These are phyloP conservation scores for Chiloscyllium punctatum DNA, from an alignment of 2,797 vertebrate species.

Conservation along the genomic window DNA sequence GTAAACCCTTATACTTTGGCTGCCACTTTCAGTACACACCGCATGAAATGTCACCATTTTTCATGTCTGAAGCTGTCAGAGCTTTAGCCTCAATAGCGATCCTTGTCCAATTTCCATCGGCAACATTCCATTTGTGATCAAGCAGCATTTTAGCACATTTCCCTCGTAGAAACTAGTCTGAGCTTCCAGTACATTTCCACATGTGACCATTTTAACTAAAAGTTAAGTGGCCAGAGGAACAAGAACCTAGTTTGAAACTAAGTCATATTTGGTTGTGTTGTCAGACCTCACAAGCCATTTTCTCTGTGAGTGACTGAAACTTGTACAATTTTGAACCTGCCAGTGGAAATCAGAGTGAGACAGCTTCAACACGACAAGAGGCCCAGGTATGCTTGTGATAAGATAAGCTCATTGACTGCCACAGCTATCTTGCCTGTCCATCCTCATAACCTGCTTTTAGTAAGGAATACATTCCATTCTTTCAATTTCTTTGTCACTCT, in stretches of 20 bases:
- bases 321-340: background rate
- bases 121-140: background rate
- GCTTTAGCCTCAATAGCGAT: background rate
- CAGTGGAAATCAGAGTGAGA: background rate
- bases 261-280: background rate
- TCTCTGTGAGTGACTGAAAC: background rate
- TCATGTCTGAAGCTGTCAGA: background rate
- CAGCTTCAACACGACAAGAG: background rate
- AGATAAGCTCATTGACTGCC: no score
- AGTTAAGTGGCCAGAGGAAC: background rate
- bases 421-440: no score
- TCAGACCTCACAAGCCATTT: no score
- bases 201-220: background rate
- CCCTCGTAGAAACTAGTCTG: no score
- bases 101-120: background rate
- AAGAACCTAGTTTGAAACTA: background rate
- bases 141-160: background rate
- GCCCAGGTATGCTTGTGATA: background rate
- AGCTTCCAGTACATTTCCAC: background rate
- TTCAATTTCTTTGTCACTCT: no score
- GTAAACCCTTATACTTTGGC: background rate
- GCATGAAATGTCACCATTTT: background rate
- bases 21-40: background rate
- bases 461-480: no score
- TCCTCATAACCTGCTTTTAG: no score